Conservation (phyloP, 2,797 vertebrate genomes). For the Myiotriccus ornatus region DNA sequence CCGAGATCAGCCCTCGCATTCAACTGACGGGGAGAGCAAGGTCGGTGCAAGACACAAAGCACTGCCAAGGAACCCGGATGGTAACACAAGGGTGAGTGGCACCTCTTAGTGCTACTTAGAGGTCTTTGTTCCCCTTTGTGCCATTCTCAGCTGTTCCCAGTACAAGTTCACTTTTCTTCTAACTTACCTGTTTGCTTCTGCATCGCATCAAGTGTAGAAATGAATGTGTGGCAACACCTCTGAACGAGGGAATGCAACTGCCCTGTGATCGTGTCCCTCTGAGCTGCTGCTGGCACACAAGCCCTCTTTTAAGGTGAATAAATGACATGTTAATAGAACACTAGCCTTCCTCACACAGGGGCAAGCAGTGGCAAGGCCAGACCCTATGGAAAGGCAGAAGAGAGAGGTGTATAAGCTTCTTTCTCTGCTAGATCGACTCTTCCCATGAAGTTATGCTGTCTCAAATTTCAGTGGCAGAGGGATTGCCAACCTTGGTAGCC, state of each 20-base stretch:
- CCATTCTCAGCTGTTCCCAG: neutral
- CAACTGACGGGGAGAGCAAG: neutral
- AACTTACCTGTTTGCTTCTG: neutral
- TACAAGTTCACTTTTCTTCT: neutral
- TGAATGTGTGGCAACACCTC: fast-evolving
- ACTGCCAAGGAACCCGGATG: fast-evolving
- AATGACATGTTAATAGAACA: neutral
- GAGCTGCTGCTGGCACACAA: neutral
- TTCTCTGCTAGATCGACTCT: neutral
- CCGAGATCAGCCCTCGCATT: fast-evolving
- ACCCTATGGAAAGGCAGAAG: neutral
- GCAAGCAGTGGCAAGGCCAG: neutral
- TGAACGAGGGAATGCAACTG: fast-evolving
- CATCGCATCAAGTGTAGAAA: fast-evolving
- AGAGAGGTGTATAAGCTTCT: neutral
- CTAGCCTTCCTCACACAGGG: neutral
- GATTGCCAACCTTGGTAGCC: neutral
- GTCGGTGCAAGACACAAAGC: fast-evolving
- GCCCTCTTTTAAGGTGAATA: neutral
- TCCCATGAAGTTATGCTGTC: neutral
- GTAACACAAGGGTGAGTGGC: neutral
- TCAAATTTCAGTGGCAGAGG: neutral
- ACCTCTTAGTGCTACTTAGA: neutral
- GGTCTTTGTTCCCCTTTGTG: neutral
- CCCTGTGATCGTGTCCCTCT: fast-evolving